Conservation (phyloP, 2,888 invertebrate genomes). For the Epistrophe eligans region DNA sequence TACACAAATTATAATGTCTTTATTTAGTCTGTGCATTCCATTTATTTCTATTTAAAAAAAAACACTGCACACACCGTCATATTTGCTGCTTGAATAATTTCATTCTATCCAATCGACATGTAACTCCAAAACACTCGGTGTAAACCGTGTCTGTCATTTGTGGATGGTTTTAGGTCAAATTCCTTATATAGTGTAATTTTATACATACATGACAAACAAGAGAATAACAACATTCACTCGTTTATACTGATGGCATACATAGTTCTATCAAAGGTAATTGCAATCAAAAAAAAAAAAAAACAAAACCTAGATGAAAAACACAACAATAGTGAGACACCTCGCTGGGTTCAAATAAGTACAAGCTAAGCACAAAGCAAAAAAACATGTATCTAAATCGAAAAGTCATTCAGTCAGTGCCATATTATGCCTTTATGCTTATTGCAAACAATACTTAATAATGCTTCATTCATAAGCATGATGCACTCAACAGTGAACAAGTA, state of each 20-base stretch:
- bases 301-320: not conserved
- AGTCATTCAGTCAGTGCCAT: conserved; percentile 6
- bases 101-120: not conserved
- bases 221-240: conserved; percentile 65
- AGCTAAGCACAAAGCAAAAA: not conserved
- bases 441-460: conserved; percentile 6
- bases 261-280: conserved; percentile 43
- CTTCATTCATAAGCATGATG: conserved; percentile 54
- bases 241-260: conserved; percentile 61
- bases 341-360: conserved; percentile 39
- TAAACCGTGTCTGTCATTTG: conserved; percentile 55
- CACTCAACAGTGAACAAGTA: conserved; percentile 25
- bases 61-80: not conserved
- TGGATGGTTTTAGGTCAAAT: conserved; percentile 71
- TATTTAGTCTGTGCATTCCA: conserved; percentile 28
- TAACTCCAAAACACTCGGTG: conserved; percentile 1
- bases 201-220: conserved; percentile 50
- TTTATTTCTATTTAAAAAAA: not conserved
- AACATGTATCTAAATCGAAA: conserved; percentile 6
- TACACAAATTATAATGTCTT: conserved; percentile 19
- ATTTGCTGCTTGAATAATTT: conserved; percentile 19
- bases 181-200: conserved; percentile 61
- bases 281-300: conserved; percentile 25
- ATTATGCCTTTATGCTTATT: not conserved
- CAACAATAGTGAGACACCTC: conserved; percentile 58